Conservation (phyloP, 1,140 invertebrate genomes). For the Drosophila nigromelanica region DNA sequence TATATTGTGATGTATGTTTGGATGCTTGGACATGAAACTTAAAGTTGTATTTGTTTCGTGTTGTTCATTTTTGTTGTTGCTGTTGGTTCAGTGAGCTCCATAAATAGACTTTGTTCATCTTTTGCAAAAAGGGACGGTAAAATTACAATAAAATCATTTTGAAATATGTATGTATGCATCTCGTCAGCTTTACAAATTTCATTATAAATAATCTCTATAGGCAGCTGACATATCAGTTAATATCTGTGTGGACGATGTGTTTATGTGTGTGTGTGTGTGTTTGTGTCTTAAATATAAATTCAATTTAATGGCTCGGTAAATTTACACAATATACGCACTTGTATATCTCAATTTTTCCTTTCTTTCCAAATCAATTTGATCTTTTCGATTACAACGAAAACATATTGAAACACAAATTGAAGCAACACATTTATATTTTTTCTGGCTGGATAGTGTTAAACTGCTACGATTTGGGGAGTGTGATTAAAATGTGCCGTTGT, state of each 20-base stretch:
- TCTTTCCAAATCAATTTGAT: slow-evolving; percentile 37
- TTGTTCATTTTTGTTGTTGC: slow-evolving; percentile 28
- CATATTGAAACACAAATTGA: slow-evolving; percentile 50
- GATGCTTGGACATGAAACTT: slow-evolving; percentile 48
- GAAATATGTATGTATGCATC: slow-evolving; percentile 61
- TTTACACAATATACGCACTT: slow-evolving; percentile 74
- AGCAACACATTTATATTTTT: slow-evolving; percentile 50
- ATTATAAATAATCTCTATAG: slow-evolving; percentile 68
- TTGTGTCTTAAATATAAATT: slow-evolving; percentile 79
- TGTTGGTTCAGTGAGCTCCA: slow-evolving; percentile 67
- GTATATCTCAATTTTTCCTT: slow-evolving; percentile 65
- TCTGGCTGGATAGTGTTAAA: slow-evolving; percentile 35
- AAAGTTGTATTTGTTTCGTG: slow-evolving; percentile 49
- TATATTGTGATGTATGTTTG: slow-evolving; percentile 36
- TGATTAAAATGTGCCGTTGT: slow-evolving; percentile 35
- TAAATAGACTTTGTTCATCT: slow-evolving; percentile 73
- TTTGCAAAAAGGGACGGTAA: slow-evolving; percentile 83
- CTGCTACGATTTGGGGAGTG: slow-evolving; percentile 35
- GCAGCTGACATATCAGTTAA: slow-evolving; percentile 51
- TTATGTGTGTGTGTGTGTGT: slow-evolving; percentile 33
- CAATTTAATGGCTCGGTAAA: slow-evolving; percentile 83
- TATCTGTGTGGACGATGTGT: slow-evolving; percentile 61
- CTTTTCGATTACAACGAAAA: slow-evolving; percentile 51
- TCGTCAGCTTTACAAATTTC: slow-evolving; percentile 25
- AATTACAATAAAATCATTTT: slow-evolving; percentile 83